A percentile compares a stretch with the other conserved stretches of the same genome.
Evolutionary conservation across 2,888 invertebrate species (phyloP).

Genomic region (Tenthredo notha): DNA sequence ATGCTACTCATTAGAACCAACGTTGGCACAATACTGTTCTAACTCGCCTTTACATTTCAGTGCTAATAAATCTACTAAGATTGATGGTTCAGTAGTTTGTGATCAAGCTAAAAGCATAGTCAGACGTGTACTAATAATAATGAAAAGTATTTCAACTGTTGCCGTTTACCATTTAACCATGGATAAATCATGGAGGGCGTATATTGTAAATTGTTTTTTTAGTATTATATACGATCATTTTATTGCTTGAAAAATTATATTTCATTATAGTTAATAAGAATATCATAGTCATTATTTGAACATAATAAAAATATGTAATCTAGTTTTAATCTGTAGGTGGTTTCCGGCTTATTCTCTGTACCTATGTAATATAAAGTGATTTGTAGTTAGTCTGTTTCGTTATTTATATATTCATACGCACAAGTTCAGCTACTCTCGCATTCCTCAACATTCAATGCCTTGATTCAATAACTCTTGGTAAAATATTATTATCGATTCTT

Average conservation of each 20-base stretch:
- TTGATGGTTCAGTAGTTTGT: not conserved
- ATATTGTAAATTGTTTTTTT: slow-evolving; percentile 56
- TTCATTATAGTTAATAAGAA: slow-evolving; percentile 31
- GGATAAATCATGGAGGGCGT: slow-evolving; percentile 53
- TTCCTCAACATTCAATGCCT: not conserved
- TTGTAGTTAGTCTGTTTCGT: slow-evolving; percentile 32
- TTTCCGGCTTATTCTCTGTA: slow-evolving; percentile 53
- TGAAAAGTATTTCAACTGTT: slow-evolving; percentile 51
- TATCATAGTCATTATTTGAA: slow-evolving; percentile 44
- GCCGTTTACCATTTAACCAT: slow-evolving; percentile 51
- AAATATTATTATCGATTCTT: not conserved
- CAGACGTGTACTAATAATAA: slow-evolving; percentile 15
- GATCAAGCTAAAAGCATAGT: slow-evolving; percentile 23
- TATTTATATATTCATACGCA: not conserved
- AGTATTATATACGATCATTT: slow-evolving; percentile 58
- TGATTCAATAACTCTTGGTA: not conserved
- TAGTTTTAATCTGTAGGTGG: slow-evolving; percentile 50
- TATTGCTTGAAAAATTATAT: slow-evolving; percentile 56
- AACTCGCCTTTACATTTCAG: not conserved
- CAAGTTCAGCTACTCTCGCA: not conserved
- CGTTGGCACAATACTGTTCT: not conserved
- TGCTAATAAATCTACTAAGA: slow-evolving; percentile 5
- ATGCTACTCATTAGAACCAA: not conserved
- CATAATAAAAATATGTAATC: slow-evolving; percentile 48
- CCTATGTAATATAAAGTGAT: slow-evolving; percentile 41